Base-by-base conservation (phyloP, 2,888 invertebrate species). In the Mayetiola destructor region DNA sequence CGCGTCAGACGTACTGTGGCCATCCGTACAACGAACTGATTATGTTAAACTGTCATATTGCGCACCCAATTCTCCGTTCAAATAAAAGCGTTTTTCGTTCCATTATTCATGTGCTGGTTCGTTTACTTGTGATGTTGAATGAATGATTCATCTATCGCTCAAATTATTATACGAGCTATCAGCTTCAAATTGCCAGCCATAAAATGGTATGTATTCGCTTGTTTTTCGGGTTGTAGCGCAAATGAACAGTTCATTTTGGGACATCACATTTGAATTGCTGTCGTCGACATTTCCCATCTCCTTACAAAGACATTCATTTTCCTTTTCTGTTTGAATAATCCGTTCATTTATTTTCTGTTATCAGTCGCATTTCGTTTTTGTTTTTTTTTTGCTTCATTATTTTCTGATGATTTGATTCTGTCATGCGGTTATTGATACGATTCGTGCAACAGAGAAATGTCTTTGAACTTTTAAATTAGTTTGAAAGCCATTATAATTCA, bases 51-150 rank as follows among this genome's bases (percentile, higher is more conserved):
- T 27, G 48, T 48, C 48, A 48, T 27, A 48, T 48, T 48, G 48
- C 48, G 48, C 48, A 48, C 48, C n/a, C n/a, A n/a, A n/a, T n/a
- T n/a, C n/a, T n/a, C n/a, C 48, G 27, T 48, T 48, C 48, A 27
- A 48, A 48, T 27, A 48, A 8, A n/a, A 48, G 14, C 48, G n/a
- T 48, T 48, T 48, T 48, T 27, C 48, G 48, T 16, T 48, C 27
- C n/a, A n/a, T n/a, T n/a, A n/a, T n/a, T n/a, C n/a, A n/a, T n/a
- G n/a, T n/a, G n/a, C n/a, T n/a, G n/a, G n/a, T n/a, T n/a, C n/a
- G n/a, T n/a, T n/a, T n/a, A n/a, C n/a, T n/a, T n/a, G n/a, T n/a
- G n/a, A n/a, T n/a, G n/a, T n/a, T n/a, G n/a, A n/a, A n/a, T n/a
- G n/a, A n/a, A n/a, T n/a, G n/a, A n/a, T n/a, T n/a, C n/a, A n/a